A percentile compares a stretch with the other conserved stretches of the same genome.
phyloP scores from a whole-genome alignment of 2,113 vertebrate species.

The Origma solitaria region DNA sequence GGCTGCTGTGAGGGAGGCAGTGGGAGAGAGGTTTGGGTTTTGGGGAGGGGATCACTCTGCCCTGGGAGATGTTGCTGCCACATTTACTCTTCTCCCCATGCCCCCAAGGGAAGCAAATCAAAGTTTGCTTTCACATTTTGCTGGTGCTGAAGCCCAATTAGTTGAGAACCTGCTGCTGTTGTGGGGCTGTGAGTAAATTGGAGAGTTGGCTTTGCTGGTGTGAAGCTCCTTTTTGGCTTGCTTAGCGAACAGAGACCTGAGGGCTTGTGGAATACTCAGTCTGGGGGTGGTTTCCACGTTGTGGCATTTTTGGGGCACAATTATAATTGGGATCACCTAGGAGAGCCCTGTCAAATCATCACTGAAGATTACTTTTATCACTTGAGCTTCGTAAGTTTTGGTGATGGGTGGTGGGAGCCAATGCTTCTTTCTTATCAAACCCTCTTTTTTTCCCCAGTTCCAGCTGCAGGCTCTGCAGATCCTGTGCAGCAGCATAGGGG shows the following conservation, averaged over 20 bases:
- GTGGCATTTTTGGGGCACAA: background rate
- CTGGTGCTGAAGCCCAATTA: background rate
- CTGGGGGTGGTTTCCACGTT: background rate
- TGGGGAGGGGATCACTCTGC: background rate
- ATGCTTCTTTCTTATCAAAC: background rate
- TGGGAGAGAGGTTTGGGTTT: background rate
- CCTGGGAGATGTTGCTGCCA: background rate
- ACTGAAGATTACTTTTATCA: background rate
- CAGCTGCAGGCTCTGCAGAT: constrained; percentile 89
- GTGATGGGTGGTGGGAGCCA: background rate
- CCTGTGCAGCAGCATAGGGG: constrained; percentile 81
- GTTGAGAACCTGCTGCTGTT: background rate
- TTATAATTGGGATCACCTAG: background rate
- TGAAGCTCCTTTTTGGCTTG: background rate
- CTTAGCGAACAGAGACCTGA: background rate
- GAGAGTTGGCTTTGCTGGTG: background rate
- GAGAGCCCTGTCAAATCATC: background rate
- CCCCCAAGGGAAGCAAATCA: background rate
- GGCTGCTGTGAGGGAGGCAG: background rate
- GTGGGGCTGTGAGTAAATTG: background rate
- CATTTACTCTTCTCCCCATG: background rate
- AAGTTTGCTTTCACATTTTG: background rate
- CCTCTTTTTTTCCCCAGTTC: constrained; percentile 65
- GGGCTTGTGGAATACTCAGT: background rate
- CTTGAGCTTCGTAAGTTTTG: background rate